Evolutionary conservation across 2,113 vertebrate species (phyloP).

Genomic region (Arenaria interpres): DNA sequence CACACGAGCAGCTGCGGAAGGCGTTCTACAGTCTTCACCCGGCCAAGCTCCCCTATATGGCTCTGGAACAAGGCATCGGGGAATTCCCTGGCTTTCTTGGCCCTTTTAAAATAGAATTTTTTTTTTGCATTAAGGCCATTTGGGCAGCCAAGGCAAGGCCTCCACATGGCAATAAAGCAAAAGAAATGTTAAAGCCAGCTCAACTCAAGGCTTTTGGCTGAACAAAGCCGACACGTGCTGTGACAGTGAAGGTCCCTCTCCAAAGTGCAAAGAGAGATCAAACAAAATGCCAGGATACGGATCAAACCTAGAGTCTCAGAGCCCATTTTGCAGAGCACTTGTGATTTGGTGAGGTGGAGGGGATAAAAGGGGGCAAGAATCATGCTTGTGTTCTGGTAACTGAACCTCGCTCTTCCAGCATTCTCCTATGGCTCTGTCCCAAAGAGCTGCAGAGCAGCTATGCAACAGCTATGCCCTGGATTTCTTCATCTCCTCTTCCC

Average conservation of each 20-base stretch:
- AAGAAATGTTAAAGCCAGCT: neutral
- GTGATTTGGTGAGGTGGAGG: neutral
- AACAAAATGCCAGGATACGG: neutral
- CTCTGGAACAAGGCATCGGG: neutral
- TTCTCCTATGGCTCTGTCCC: accelerated
- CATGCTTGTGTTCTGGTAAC: neutral
- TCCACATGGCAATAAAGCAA: neutral
- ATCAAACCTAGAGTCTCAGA: neutral
- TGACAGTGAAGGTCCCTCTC: accelerated
- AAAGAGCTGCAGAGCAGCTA: neutral
- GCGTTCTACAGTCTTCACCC: neutral
- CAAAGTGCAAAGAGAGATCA: neutral
- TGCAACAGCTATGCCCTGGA: neutral
- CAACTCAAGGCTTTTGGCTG: neutral
- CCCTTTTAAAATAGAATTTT: neutral
- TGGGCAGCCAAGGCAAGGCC: neutral
- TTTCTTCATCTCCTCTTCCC: neutral
- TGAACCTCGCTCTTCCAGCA: neutral
- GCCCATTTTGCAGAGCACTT: neutral
- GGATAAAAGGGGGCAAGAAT: neutral
- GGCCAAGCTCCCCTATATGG: neutral
- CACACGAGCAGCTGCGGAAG: neutral
- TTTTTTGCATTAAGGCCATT: neutral
- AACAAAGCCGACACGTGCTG: neutral
- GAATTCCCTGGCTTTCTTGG: neutral